Conservation (phyloP, 1,140 invertebrate genomes). For the Pseudomyrmex pallidus region DNA sequence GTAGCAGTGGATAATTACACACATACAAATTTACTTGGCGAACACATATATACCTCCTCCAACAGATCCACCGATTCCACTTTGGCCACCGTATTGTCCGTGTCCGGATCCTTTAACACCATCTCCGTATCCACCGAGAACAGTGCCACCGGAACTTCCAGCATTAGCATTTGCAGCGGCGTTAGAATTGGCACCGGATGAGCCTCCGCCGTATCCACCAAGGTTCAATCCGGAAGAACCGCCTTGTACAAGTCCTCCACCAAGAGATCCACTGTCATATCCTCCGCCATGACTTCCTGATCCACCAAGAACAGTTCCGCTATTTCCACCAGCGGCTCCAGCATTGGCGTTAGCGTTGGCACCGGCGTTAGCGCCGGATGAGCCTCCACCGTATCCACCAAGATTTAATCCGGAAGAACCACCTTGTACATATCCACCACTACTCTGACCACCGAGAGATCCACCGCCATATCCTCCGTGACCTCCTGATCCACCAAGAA, state of each 20-base stretch:
- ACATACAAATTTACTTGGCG: slow-evolving; percentile 1
- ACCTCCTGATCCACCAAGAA: slow-evolving; percentile 21
- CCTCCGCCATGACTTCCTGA: slow-evolving; percentile 15
- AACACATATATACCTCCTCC: slow-evolving; percentile 32
- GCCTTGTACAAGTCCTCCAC: slow-evolving; percentile 15
- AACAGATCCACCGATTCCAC: slow-evolving; percentile 26
- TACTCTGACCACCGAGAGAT: not conserved
- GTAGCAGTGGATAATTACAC: not conserved
- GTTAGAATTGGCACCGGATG: slow-evolving; percentile 44
- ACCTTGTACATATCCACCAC: slow-evolving; percentile 11
- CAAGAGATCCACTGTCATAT: slow-evolving; percentile 2
- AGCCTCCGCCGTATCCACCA: slow-evolving; percentile 31
- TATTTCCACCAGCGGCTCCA: slow-evolving; percentile 29
- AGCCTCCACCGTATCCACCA: slow-evolving; percentile 32
- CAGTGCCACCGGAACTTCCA: slow-evolving; percentile 33
- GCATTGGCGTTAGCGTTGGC: slow-evolving; percentile 59
- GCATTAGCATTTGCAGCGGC: slow-evolving; percentile 58
- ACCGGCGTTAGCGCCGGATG: slow-evolving; percentile 43
- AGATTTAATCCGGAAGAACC: slow-evolving; percentile 5
- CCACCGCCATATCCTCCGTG: slow-evolving; percentile 3
- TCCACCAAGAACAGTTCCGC: slow-evolving; percentile 5
- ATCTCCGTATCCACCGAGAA: slow-evolving; percentile 31
- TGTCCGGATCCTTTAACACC: slow-evolving; percentile 32
- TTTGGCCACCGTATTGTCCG: slow-evolving; percentile 28
- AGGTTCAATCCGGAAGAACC: slow-evolving; percentile 7